Evolutionary conservation across 2,113 vertebrate species (phyloP).

Genomic region (Falco punctatus): DNA sequence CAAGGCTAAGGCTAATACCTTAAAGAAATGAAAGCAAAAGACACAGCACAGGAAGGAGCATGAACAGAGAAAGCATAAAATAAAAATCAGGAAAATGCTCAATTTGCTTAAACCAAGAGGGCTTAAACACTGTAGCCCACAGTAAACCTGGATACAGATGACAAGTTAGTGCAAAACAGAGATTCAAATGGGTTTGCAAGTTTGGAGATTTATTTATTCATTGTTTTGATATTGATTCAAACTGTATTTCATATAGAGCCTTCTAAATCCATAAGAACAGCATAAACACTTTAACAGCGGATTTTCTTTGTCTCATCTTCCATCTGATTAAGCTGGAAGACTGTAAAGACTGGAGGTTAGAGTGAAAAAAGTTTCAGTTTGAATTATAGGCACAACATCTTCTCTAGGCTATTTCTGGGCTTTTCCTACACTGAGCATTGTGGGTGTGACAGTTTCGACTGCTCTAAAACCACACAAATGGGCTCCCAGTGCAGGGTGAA

Average conservation of each 20-base stretch:
- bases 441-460: background rate
- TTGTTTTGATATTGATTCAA: background rate
- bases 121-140: background rate
- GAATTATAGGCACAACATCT: background rate
- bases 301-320: background rate
- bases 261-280: background rate
- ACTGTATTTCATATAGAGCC: background rate
- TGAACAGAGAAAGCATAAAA: background rate
- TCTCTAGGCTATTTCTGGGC: background rate
- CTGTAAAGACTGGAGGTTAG: background rate
- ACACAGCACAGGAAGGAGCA: background rate
- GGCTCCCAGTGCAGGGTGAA: background rate
- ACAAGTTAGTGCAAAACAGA: background rate
- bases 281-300: background rate
- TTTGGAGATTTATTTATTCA: background rate
- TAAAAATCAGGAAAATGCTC: background rate
- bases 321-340: background rate
- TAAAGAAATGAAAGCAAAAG: background rate
- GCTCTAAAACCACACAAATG: slow-evolving; percentile 9
- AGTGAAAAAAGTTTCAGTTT: background rate
- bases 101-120: background rate
- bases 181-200: background rate
- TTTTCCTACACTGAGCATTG: background rate
- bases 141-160: background rate
- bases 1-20: background rate